These are phyloP conservation scores for Helicoverpa armigera DNA, from an alignment of 1,140 invertebrate genomes.

Conservation along the genomic window DNA sequence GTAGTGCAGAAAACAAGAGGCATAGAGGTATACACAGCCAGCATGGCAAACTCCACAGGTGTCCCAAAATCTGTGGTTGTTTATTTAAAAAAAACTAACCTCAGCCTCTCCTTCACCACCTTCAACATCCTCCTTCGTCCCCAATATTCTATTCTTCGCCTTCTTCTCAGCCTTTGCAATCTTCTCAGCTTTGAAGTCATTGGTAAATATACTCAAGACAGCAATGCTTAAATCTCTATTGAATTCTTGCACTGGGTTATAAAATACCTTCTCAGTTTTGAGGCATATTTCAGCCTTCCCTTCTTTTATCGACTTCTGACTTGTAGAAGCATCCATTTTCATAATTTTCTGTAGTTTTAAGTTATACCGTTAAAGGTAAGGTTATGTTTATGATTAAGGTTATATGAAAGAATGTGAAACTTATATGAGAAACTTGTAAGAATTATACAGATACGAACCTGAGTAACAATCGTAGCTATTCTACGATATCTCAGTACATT, in stretches of 20 bases:
- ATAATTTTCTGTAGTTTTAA: conserved; percentile 62
- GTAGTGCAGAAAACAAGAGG: too few species aligned
- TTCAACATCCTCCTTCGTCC: conserved; percentile 53
- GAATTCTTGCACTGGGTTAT: conserved; percentile 99
- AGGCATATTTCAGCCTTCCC: conserved; percentile 91
- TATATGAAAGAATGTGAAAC: not conserved
- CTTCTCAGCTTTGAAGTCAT: conserved; percentile 78
- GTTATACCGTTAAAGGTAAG: conserved; percentile 23
- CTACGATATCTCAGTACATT: conserved; percentile 34
- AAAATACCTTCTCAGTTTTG: conserved; percentile 94
- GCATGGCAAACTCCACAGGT: not conserved
- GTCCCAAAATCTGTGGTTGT: not conserved
- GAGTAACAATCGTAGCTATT: conserved; percentile 25
- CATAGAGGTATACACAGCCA: too few species aligned
- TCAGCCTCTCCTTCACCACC: conserved; percentile 27
- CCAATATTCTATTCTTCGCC: conserved; percentile 57
- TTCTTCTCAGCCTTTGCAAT: conserved; percentile 53
- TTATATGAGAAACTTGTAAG: too few species aligned
- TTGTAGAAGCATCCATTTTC: conserved; percentile 66
- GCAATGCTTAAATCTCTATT: conserved; percentile 96
- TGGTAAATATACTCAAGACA: conserved; percentile 88
- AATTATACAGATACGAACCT: conserved; percentile 11
- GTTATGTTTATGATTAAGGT: conserved; percentile 36
- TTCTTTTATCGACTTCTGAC: conserved; percentile 86
- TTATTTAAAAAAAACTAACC: conserved; percentile 39